phyloP scores from a whole-genome alignment of 2,888 invertebrate genomes.

The Adineta ricciae region DNA sequence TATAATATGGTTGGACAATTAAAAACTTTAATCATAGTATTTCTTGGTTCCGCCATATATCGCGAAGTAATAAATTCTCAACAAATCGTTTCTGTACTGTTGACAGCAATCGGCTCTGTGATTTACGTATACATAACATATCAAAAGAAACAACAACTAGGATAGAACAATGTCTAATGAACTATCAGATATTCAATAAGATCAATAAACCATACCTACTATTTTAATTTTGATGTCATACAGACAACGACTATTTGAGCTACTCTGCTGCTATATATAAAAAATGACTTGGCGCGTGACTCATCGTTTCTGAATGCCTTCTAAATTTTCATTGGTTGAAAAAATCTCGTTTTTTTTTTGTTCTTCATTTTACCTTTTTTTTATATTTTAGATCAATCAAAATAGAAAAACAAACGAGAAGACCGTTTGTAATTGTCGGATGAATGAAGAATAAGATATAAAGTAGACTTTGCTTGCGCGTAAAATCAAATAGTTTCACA shows the following conservation, averaged over 20 bases:
- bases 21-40: background rate
- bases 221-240: no score
- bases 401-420: background rate
- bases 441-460: background rate
- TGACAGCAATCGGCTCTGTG: background rate
- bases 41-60: background rate
- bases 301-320: background rate
- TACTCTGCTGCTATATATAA: no score
- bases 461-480: background rate
- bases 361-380: background rate
- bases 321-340: background rate
- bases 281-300: background rate
- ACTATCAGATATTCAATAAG: no score
- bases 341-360: background rate
- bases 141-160: background rate
- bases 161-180: background rate
- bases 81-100: background rate
- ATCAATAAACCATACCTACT: no score
- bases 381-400: background rate
- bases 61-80: background rate
- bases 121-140: background rate
- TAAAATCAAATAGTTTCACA: no score
- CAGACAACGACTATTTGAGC: no score
- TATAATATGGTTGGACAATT: constrained; percentile 5
- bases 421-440: background rate